phyloP scores from a whole-genome alignment of 2,888 invertebrate genomes.

The Disparrhopalites patrizii region DNA sequence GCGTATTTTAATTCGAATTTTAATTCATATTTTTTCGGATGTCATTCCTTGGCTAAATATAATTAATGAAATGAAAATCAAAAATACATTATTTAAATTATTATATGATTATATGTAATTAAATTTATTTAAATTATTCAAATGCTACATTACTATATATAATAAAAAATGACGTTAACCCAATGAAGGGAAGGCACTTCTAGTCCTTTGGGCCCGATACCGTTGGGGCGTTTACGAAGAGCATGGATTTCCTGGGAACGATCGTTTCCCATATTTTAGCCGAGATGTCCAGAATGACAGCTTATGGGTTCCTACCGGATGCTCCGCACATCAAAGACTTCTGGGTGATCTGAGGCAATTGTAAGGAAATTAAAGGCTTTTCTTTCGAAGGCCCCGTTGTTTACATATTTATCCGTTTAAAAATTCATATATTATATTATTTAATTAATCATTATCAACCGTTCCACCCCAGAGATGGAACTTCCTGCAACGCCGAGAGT shows the following conservation, averaged over 20 bases:
- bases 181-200: slow-evolving; percentile 33
- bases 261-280: slow-evolving; percentile 40
- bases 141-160: neutral
- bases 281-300: slow-evolving; percentile 1
- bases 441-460: neutral
- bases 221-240: slow-evolving; percentile 45
- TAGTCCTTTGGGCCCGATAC: slow-evolving; percentile 38
- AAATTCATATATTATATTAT: too few species aligned
- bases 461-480: neutral
- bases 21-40: too few species aligned
- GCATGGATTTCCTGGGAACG: slow-evolving; percentile 38
- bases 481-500: neutral
- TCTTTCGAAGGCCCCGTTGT: neutral
- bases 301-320: slow-evolving; percentile 33
- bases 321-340: neutral
- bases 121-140: neutral
- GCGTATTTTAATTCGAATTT: too few species aligned
- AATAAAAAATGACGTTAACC: neutral
- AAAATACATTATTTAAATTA: too few species aligned
- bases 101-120: neutral
- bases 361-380: neutral
- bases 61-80: too few species aligned
- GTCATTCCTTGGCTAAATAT: too few species aligned
- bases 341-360: slow-evolving; percentile 13
- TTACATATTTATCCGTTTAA: neutral